Evolutionary conservation across 2,888 invertebrate genomes (phyloP).

Genomic region (Pseudococcus viburni): DNA sequence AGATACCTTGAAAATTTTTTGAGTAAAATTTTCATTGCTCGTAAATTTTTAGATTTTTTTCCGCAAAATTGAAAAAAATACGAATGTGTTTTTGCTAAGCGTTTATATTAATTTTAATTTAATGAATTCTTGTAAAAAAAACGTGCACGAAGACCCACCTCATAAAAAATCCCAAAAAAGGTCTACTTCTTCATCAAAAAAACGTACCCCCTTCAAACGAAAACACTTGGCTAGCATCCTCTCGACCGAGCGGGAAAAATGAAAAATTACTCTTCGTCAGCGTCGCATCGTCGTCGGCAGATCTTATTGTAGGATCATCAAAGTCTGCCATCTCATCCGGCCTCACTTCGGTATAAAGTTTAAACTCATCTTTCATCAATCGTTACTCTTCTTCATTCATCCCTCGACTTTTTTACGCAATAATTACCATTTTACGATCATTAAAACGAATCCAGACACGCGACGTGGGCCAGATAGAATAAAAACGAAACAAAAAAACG

Average conservation of each 20-base stretch:
- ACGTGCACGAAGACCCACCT: too few species aligned
- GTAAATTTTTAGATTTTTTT: too few species aligned
- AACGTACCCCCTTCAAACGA: too few species aligned
- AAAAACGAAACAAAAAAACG: neutral
- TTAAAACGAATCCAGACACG: slow-evolving; percentile 15
- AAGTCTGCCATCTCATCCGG: slow-evolving; percentile 4
- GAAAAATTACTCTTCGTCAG: slow-evolving; percentile 11
- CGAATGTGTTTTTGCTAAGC: too few species aligned
- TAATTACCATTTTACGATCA: slow-evolving; percentile 27
- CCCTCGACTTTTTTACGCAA: neutral
- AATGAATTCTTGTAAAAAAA: too few species aligned
- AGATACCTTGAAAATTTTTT: too few species aligned
- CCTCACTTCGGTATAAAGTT: neutral
- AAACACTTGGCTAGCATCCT: neutral
- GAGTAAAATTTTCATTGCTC: too few species aligned
- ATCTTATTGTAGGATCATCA: neutral
- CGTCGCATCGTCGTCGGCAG: neutral
- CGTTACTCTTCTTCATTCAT: neutral
- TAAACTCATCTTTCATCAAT: slow-evolving; percentile 41
- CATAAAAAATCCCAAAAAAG: too few species aligned
- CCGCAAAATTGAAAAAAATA: too few species aligned
- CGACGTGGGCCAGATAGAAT: neutral
- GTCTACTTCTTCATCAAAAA: too few species aligned
- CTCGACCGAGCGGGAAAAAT: neutral
- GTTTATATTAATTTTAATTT: too few species aligned